phyloP scores from a whole-genome alignment of 2,113 vertebrate species.

The Haemorhous mexicanus region DNA sequence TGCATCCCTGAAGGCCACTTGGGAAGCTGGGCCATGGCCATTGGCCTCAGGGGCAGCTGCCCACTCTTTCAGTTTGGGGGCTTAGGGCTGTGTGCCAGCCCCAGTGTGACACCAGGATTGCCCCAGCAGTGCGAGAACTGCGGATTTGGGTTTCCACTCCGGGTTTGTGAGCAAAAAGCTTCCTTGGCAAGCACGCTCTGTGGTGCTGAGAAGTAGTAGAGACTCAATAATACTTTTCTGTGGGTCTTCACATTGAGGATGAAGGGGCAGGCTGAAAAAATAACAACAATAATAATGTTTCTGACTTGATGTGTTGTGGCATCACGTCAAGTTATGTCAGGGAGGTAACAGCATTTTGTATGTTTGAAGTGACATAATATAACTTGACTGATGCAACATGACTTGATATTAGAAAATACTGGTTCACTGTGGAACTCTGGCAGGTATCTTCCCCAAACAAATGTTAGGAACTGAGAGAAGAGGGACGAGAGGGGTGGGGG shows the following conservation, averaged over 20 bases:
- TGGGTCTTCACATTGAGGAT: not conserved
- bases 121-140: rapidly evolving
- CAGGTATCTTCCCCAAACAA: not conserved
- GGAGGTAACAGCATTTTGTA: slow-evolving; percentile 4
- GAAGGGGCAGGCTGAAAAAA: slow-evolving; percentile 14
- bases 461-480: not conserved
- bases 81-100: not conserved
- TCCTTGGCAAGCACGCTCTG: not conserved
- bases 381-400: slow-evolving; percentile 25
- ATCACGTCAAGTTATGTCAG: slow-evolving; percentile 15
- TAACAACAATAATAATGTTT: not conserved
- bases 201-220: not conserved
- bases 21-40: not conserved
- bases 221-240: not conserved
- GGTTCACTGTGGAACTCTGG: not conserved
- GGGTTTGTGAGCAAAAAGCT: not conserved
- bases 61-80: rapidly evolving
- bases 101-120: not conserved
- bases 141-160: not conserved
- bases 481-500: rapidly evolving
- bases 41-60: not conserved
- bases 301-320: slow-evolving; percentile 1
- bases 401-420: slow-evolving; percentile 1
- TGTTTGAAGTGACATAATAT: slow-evolving; percentile 5
- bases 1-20: not conserved